Percentiles rank a stretch among this genome's conserved stretches.
These are phyloP conservation scores for Charanyca ferruginea DNA, from an alignment of 2,888 invertebrate genomes.

Conservation along the genomic window DNA sequence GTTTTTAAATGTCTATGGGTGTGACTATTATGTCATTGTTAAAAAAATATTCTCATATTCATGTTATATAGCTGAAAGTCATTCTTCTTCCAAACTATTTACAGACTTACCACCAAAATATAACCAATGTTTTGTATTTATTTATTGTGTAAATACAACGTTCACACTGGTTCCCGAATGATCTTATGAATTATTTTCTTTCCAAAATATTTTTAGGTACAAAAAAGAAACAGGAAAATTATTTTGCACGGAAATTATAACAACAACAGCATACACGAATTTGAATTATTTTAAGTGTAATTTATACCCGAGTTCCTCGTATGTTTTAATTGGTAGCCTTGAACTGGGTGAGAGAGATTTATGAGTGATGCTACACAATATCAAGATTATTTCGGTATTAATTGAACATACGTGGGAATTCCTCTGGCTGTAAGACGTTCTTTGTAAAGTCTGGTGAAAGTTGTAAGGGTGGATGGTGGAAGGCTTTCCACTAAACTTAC, in stretches of 20 bases:
- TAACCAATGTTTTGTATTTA: too few species aligned
- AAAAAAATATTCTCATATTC: too few species aligned
- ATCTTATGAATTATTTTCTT: background rate
- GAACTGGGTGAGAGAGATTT: slow-evolving; percentile 47
- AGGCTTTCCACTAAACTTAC: too few species aligned
- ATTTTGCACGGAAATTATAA: slow-evolving; percentile 25
- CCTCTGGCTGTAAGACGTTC: background rate
- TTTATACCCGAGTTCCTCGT: slow-evolving; percentile 45
- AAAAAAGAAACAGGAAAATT: slow-evolving; percentile 36
- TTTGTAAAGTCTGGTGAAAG: slow-evolving; percentile 11
- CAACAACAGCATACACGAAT: slow-evolving; percentile 34
- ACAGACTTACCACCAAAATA: too few species aligned
- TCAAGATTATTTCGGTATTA: slow-evolving; percentile 42
- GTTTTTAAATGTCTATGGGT: too few species aligned
- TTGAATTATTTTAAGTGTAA: slow-evolving; percentile 53
- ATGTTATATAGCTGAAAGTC: too few species aligned
- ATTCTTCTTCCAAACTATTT: too few species aligned
- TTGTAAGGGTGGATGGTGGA: background rate
- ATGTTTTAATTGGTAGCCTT: slow-evolving; percentile 56
- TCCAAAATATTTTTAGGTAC: background rate
- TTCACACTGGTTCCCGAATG: background rate
- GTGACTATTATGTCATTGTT: too few species aligned
- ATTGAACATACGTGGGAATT: slow-evolving; percentile 31
- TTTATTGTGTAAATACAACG: too few species aligned
- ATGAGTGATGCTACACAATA: slow-evolving; percentile 41